Evolutionary conservation across 2,797 vertebrate species (phyloP), one percentile per base, ranked within the genome.

Genomic region (Poecile montanus): DNA sequence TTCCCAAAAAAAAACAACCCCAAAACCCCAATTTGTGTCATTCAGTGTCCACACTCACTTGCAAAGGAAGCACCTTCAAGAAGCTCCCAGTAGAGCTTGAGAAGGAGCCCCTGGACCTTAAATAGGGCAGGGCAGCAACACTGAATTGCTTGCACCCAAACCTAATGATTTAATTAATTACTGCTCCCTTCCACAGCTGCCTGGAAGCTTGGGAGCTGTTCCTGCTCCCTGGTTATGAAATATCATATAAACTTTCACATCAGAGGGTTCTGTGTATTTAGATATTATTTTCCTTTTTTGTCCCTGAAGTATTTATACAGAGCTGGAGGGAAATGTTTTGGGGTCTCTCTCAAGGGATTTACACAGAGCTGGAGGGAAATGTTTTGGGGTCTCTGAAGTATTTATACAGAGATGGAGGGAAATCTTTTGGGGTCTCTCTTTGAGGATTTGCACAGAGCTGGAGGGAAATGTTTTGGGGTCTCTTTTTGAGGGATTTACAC

Each of bases 191-290:
- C 10, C 34, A 56, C 22, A 62, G 76, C 77, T 86, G 76, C 60
- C 76, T 58, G 38, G 12, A 45, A 45, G 45, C 12, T 0, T 10
- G 1, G 10, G 65, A 47, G 10, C 1, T 42, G 23, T 10, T 45
- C 13, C 1, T 11, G 30, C 22, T 73, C 42, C 0, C 0, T 6
- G 7, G n/a, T 65, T 3, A 4, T 2, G 0, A 13, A 32, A 13
- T 12, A 18, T 7, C 45, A 3, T 0, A 2, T 0, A 3, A 38
- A 13, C 6, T n/a, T 56, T 36, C 29, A 17, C 7, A 9, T 16
- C 13, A 1, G 10, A 54, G 34, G 17, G 23, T 19, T 83, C 38
- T 44, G 16, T 16, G 25, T 10, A 6, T 51, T 79, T 30, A 25
- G 18, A 8, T 9, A 6, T 19, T 22, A 3, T 8, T 27, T 58